Evolutionary conservation across 1,140 invertebrate species (phyloP).

Genomic region (Patella vulgata): DNA sequence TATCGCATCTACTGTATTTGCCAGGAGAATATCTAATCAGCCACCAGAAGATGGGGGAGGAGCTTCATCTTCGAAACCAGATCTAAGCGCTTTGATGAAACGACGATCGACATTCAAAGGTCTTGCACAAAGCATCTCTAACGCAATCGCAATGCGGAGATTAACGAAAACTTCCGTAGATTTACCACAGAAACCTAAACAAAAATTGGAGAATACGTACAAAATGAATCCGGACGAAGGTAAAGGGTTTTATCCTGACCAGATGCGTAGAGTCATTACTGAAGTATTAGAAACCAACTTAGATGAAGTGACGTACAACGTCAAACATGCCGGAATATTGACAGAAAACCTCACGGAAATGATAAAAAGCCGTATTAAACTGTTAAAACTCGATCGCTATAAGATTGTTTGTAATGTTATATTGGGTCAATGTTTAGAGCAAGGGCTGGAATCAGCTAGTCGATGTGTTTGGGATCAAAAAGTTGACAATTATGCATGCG

Average conservation of each 20-base stretch:
- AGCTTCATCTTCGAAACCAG: too few relatives aligned
- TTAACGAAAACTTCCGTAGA: conserved; percentile 29
- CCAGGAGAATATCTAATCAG: too few relatives aligned
- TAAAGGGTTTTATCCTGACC: conserved; percentile 25
- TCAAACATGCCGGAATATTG: conserved; percentile 12
- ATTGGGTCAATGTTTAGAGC: conserved; percentile 43
- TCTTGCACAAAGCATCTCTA: conserved; percentile 12
- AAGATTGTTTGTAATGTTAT: conserved; percentile 49
- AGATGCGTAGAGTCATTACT: conserved; percentile 20
- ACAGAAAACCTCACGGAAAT: conserved; percentile 27
- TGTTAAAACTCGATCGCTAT: conserved; percentile 40
- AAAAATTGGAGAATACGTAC: conserved; percentile 43
- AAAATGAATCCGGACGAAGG: conserved; percentile 36
- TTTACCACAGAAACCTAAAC: conserved; percentile 27
- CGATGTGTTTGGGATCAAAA: conserved; percentile 53
- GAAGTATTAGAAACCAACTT: conserved; percentile 26
- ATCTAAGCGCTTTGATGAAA: not conserved
- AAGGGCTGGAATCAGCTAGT: conserved; percentile 48
- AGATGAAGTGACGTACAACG: conserved; percentile 26
- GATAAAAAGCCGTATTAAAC: conserved; percentile 44
- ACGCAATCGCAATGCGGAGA: conserved; percentile 13
- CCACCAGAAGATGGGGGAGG: too few relatives aligned
- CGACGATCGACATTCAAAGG: conserved; percentile 39
- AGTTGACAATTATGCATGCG: conserved; percentile 45
- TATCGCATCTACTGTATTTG: too few relatives aligned